Percentiles rank a stretch among this genome's conserved stretches.
Evolutionary conservation across 2,797 vertebrate genomes (phyloP).

Genomic region (Catharus ustulatus): DNA sequence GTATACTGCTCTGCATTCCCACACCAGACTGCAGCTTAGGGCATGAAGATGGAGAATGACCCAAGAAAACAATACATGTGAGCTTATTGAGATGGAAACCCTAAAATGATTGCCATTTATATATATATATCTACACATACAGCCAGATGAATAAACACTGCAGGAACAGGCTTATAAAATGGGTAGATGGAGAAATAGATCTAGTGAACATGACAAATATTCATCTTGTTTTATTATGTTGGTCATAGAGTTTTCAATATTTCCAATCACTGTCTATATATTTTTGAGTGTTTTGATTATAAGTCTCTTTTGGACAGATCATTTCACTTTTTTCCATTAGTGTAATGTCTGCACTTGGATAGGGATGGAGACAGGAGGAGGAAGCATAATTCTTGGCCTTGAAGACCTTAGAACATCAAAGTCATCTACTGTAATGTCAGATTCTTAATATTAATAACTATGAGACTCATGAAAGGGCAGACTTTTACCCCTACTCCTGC

Average conservation of each 20-base stretch:
- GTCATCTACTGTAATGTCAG: background rate
- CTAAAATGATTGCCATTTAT: background rate
- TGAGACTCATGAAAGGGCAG: background rate
- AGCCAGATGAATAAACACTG: background rate
- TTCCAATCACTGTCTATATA: background rate
- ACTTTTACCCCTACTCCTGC: background rate
- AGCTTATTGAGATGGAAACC: background rate
- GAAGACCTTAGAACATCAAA: background rate
- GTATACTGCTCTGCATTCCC: background rate
- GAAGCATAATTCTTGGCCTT: background rate
- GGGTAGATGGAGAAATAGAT: background rate
- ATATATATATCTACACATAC: background rate
- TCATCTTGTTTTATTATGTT: background rate
- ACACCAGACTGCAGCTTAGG: background rate
- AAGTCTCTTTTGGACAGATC: background rate
- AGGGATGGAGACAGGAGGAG: background rate
- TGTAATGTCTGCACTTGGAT: background rate
- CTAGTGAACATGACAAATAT: background rate
- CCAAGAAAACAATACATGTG: fast-evolving
- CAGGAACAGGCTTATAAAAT: background rate
- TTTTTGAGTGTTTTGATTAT: background rate
- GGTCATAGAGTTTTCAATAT: background rate
- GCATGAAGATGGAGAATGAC: background rate
- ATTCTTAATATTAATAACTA: background rate
- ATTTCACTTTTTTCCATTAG: background rate